Evolutionary conservation across 2,113 vertebrate species (phyloP), one percentile per base, ranked within the genome.

Genomic region (Onychorhynchus coronatus): DNA sequence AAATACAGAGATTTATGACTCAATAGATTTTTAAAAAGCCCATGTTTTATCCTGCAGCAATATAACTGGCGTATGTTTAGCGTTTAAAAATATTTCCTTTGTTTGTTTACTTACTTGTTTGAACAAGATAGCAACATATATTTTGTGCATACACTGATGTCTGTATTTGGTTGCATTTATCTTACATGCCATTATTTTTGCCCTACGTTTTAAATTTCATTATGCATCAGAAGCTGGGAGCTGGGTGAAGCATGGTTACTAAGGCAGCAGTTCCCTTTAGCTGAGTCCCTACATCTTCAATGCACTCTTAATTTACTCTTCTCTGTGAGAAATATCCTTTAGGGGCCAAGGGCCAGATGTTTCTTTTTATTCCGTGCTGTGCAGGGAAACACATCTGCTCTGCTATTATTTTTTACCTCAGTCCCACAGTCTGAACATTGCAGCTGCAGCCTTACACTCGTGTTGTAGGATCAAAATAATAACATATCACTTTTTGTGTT

Each of bases 1-100:
- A 91, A 95, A 95, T 96, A 95, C 56, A 50, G 89, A 94, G 93
- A 96, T 96, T 91, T 96, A 94, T 97, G 95, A 96, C 67, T 96
- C 95, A 95, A 94, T 91, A 84, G 91, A 95, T 93, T 96, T 93
- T 80, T 0, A 15, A 70, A 96, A 96, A 95, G 62, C 74, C 67
- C 63, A 83, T 96, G 75, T 97, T 96, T 96, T 91, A 83, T 95
- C 62, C 83, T 85, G 50, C 55, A 92, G 95, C 82, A 91, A 90
- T 93, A 74, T 89, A 95, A 93, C 85, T 91, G 62, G 33, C n/a
- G 12, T 87, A 85, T 75, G 73, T 78, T 74, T 68, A n/a, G 66
- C 65, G 62, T 85, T 89, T 85, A 84, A 96, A 97, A 97, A 94
- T 76, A 95, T 67, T 93, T 84, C 82, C 75, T 58, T 95, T 68